Conservation (phyloP, 2,797 vertebrate species). For the Tolypeutes matacus region DNA sequence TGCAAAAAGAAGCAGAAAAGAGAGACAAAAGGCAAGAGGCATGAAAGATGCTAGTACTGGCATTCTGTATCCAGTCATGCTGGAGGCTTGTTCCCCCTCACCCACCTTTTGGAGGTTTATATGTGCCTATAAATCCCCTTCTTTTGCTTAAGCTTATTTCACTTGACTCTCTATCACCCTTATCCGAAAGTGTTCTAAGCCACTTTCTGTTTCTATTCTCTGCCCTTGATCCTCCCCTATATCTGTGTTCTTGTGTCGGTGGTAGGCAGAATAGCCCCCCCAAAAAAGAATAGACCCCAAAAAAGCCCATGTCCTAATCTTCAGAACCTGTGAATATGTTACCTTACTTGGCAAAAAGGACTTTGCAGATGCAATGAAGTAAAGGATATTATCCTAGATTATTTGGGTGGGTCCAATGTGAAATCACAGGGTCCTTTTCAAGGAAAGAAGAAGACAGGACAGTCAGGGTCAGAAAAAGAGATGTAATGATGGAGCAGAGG, state of each 20-base stretch:
- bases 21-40: background rate
- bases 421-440: background rate
- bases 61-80: background rate
- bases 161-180: background rate
- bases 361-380: background rate
- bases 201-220: background rate
- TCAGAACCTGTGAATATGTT: background rate
- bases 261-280: background rate
- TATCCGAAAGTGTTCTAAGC: background rate
- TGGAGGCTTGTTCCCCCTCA: background rate
- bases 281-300: background rate
- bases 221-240: background rate
- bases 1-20: background rate
- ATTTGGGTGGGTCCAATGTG: background rate
- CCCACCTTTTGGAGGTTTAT: background rate
- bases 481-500: background rate
- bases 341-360: background rate
- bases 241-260: background rate
- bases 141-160: background rate
- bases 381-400: background rate
- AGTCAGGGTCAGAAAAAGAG: background rate
- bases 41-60: background rate
- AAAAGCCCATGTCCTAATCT: background rate
- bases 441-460: no score
- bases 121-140: background rate